Base-by-base conservation (phyloP, 2,888 invertebrate genomes). In the Xanthorhoe designata region DNA sequence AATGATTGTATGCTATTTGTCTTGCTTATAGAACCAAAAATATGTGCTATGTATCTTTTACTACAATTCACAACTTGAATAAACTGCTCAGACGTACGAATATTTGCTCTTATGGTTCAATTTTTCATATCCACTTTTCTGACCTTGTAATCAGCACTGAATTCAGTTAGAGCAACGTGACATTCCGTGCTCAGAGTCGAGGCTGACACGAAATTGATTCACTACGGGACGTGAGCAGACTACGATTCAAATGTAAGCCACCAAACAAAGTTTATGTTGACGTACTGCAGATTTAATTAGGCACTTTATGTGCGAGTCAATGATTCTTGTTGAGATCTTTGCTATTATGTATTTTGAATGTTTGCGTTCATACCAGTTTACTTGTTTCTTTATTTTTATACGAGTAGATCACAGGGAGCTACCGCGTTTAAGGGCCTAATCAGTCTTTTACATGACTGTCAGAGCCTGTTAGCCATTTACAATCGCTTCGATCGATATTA, bases 141-240 rank as follows among this genome's bases (percentile, higher is more conserved):
- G 66, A 64, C 66, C 69, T 69, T 64, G 69, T 69, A 69, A 67
- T 58, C 61, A 75, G 78, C 71, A 65, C 75, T 70, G 68, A 83
- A 84, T 77, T 68, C 74, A 67, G 62, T 61, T 81, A 79, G 73
- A 79, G 73, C 78, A 86, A 75, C 77, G 75, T 75, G 71, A 75
- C 60, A 62, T 57, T 67, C 76, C 82, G 83, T 76, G 84, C 80
- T 65, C 38, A 71, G 80, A 83, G 84, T 82, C 75, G 77, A 78
- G 83, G 76, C 87, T 87, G 89, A 89, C 89, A 86, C 83, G 86
- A 88, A 92, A 92, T 91, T 92, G 92, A 92, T 92, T 91, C 91
- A 92, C 87, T 86, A 84, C 78, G 77, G 72, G 83, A 91, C 92
- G 92, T 92, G 92, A 83, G 81, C 72, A 69, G 91, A 86, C 78